Percentiles rank a stretch among this genome's conserved stretches.
phyloP scores from a whole-genome alignment of 2,797 vertebrate species.

The Catostomus latipinnis region DNA sequence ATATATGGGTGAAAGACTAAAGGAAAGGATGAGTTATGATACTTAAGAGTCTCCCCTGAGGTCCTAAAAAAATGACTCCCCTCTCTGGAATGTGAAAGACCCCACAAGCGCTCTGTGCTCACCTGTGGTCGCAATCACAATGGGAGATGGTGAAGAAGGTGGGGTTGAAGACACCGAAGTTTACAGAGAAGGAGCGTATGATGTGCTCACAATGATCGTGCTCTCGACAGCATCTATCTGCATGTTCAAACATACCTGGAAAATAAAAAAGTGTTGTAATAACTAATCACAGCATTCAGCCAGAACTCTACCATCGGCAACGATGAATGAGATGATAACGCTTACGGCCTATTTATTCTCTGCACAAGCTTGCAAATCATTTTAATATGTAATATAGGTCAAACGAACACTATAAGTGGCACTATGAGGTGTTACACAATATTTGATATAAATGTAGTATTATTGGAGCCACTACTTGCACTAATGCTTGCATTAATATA shows the following conservation, averaged over 20 bases:
- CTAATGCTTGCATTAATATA: too few species aligned
- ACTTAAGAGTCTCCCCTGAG: conserved; percentile 35
- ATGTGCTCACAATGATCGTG: conserved; percentile 84
- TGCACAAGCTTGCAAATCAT: too few species aligned
- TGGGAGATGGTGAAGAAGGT: conserved; percentile 87
- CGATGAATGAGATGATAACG: too few species aligned
- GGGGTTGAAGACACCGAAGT: conserved; percentile 86
- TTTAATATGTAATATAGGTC: too few species aligned
- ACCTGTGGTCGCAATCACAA: conserved; percentile 87
- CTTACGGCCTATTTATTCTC: too few species aligned
- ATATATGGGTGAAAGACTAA: neutral
- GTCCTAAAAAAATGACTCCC: conserved; percentile 8
- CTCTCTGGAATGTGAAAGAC: conserved; percentile 33
- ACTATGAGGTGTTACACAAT: too few species aligned
- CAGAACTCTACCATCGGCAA: too few species aligned
- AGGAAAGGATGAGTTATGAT: conserved; percentile 33
- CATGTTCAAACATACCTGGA: conserved; percentile 78
- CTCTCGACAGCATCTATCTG: conserved; percentile 88
- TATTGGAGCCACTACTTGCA: too few species aligned
- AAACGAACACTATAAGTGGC: too few species aligned
- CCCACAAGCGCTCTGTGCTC: conserved; percentile 40
- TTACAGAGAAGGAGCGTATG: conserved; percentile 79
- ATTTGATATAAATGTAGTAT: too few species aligned
- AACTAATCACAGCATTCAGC: neutral
- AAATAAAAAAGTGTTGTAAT: too few species aligned